phyloP scores from a whole-genome alignment of 1,140 invertebrate species.

The Drosophila nigromelanica region DNA sequence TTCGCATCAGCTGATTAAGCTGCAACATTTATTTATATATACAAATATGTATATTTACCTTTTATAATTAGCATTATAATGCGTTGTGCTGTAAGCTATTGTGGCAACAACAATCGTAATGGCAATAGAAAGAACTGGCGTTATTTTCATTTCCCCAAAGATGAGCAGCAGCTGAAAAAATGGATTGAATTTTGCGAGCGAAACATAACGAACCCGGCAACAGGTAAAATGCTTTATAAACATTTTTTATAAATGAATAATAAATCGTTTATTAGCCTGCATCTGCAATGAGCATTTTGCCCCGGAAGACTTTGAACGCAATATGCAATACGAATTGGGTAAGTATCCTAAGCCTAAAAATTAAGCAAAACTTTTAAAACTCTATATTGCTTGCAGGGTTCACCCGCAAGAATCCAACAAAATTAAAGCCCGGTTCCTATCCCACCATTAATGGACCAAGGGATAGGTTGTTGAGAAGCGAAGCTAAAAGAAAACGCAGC shows the following conservation, averaged over 20 bases:
- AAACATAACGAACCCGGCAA: conserved; percentile 33
- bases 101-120: conserved; percentile 55
- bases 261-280: conserved; percentile 34
- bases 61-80: conserved; percentile 19
- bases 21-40: conserved; percentile 12
- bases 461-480: background rate
- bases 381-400: conserved; percentile 26
- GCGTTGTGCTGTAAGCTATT: conserved; percentile 55
- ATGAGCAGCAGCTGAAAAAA: conserved; percentile 29
- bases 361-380: background rate
- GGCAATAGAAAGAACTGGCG: conserved; percentile 43
- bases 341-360: background rate
- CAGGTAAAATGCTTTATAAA: conserved; percentile 27
- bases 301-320: conserved; percentile 45
- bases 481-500: background rate
- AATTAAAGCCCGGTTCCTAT: conserved; percentile 36
- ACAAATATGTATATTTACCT: conserved; percentile 2
- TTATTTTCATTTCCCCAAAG: conserved; percentile 54
- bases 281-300: conserved; percentile 60
- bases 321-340: conserved; percentile 56
- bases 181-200: conserved; percentile 54
- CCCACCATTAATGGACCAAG: conserved; percentile 30
- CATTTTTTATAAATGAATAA: background rate
- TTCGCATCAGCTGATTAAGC: conserved; percentile 20
- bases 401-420: conserved; percentile 47